Percentiles rank a stretch among this genome's conserved stretches.
These are phyloP conservation scores for Littorina saxatilis DNA, from an alignment of 1,140 invertebrate genomes.

Conservation along the genomic window DNA sequence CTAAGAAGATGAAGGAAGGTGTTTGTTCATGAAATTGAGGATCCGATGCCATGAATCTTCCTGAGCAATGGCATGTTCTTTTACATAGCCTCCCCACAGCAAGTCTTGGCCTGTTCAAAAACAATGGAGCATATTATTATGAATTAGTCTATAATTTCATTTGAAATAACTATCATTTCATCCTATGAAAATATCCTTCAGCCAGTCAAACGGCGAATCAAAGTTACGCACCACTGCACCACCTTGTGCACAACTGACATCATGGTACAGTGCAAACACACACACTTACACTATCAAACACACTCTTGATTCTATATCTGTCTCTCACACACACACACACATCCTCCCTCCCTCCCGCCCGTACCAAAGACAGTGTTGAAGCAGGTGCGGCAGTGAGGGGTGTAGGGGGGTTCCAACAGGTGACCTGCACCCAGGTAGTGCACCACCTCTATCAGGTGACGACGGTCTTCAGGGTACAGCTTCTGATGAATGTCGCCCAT, in stretches of 20 bases:
- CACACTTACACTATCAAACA: no score
- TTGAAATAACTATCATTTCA: no score
- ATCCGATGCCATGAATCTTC: slow-evolving; percentile 57
- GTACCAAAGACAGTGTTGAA: slow-evolving; percentile 28
- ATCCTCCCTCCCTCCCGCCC: no score
- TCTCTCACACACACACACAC: no score
- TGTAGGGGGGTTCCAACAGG: slow-evolving; percentile 51
- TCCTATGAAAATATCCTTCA: no score
- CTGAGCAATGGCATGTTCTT: slow-evolving; percentile 54
- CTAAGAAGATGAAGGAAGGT: slow-evolving; percentile 22
- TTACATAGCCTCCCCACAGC: slow-evolving; percentile 48
- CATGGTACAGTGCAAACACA: no score
- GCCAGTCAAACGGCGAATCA: no score
- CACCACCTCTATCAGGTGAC: slow-evolving; percentile 38
- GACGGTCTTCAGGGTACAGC: slow-evolving; percentile 35
- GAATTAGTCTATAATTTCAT: no score
- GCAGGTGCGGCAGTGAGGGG: slow-evolving; percentile 35
- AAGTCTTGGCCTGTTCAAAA: slow-evolving; percentile 39
- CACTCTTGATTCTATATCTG: no score
- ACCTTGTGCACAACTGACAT: no score
- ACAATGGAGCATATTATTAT: not conserved
- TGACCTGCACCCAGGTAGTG: slow-evolving; percentile 52
- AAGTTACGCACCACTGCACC: no score
- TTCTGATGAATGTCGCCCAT: not conserved
- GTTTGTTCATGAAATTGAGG: slow-evolving; percentile 46